These are phyloP conservation scores for Petrocephalus microphthalmus DNA, from an alignment of 2,113 vertebrate species.

Conservation along the genomic window DNA sequence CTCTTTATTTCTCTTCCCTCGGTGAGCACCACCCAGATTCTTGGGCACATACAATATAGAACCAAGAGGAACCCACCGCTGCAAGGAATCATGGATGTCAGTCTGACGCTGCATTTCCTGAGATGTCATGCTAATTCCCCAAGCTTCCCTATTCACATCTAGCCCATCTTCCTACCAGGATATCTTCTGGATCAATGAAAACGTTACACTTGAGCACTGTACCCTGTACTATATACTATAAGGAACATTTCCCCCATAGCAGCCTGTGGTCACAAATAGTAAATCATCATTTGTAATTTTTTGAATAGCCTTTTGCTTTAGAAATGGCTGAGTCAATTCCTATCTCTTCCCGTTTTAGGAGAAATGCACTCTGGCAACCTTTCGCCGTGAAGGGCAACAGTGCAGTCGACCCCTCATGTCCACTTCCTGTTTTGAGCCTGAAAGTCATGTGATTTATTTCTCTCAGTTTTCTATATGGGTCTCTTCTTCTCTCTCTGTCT, in stretches of 20 bases:
- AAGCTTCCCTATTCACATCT: background rate
- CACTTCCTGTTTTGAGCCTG: constrained; percentile 2
- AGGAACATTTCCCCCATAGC: background rate
- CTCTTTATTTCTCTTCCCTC: background rate
- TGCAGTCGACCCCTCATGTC: background rate
- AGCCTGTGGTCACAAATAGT: background rate
- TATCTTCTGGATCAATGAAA: background rate
- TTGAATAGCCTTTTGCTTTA: background rate
- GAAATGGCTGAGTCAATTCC: background rate
- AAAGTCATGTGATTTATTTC: background rate
- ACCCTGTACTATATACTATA: background rate
- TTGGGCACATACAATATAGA: background rate
- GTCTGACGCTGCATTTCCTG: background rate
- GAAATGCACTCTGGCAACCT: background rate
- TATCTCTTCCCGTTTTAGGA: background rate
- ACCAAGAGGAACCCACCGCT: background rate
- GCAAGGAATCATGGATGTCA: background rate
- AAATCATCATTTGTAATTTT: background rate
- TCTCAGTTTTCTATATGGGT: background rate
- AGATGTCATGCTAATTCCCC: background rate
- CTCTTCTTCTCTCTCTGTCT: background rate
- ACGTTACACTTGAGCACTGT: background rate
- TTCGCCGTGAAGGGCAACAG: background rate
- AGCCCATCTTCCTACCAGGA: background rate
- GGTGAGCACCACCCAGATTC: background rate